Evolutionary conservation across 2,888 invertebrate species (phyloP).

Genomic region (Gastrophysa polygoni): DNA sequence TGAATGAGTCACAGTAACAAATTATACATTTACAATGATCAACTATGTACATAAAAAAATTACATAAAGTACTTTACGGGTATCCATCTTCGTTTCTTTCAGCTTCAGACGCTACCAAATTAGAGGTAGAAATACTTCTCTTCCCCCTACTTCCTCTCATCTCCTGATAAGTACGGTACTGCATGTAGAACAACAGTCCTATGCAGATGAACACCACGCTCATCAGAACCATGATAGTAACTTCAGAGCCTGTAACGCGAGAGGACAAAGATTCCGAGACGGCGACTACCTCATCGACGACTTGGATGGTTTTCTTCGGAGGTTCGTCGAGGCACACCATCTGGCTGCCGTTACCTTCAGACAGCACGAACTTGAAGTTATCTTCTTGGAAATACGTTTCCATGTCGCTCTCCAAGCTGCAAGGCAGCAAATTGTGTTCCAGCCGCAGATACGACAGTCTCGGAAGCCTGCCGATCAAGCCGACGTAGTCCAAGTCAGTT

Average conservation of each 20-base stretch:
- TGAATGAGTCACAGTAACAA: not conserved
- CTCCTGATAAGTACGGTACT: conserved; percentile 44
- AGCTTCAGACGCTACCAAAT: conserved; percentile 38
- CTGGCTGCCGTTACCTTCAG: conserved; percentile 34
- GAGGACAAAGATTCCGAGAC: not conserved
- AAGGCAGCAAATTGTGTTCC: conserved; percentile 49
- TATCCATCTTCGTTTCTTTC: conserved; percentile 38
- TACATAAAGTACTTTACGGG: conserved; percentile 30
- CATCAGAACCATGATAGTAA: conserved; percentile 42
- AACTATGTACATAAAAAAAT: not conserved
- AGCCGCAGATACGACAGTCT: conserved; percentile 48
- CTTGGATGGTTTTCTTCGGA: conserved; percentile 15
- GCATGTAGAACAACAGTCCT: conserved; percentile 47
- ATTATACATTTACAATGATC: not conserved
- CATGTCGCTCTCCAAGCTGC: conserved; percentile 52
- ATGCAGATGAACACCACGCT: conserved; percentile 43
- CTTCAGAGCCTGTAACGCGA: conserved; percentile 33
- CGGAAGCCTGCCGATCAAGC: conserved; percentile 49
- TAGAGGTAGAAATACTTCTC: conserved; percentile 37
- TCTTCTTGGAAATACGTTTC: conserved; percentile 48
- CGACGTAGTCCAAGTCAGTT: conserved; percentile 50
- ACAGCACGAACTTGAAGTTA: conserved; percentile 49
- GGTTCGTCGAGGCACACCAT: conserved; percentile 43
- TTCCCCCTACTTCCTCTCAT: conserved; percentile 18
- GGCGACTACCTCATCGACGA: conserved; percentile 19